Evolutionary conservation across 2,888 invertebrate species (phyloP).

Genomic region (Microplitis deprimator): DNA sequence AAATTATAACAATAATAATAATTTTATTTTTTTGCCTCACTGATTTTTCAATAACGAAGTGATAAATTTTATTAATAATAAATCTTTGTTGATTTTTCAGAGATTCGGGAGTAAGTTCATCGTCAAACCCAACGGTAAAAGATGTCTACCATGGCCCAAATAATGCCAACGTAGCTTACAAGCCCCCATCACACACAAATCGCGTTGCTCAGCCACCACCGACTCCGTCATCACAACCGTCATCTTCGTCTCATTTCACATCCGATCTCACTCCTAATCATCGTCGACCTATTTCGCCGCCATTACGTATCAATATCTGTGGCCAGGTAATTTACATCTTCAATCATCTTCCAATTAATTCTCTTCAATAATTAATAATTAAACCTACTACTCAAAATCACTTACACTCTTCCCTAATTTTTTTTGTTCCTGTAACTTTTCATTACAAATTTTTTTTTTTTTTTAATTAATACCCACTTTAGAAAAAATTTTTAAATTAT

Average conservation of each 20-base stretch:
- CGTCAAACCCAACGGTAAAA: background rate
- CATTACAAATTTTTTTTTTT: no score
- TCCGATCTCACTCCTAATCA: constrained; percentile 62
- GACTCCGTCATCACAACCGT: constrained; percentile 44
- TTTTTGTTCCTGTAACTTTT: no score
- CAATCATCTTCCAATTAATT: constrained; percentile 11
- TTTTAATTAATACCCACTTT: no score
- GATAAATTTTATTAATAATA: background rate
- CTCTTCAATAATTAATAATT: background rate
- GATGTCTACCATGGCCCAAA: background rate
- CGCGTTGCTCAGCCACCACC: constrained; percentile 4
- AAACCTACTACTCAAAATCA: no score
- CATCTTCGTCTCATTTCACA: constrained; percentile 58
- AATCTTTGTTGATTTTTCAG: background rate
- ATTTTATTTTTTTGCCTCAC: no score
- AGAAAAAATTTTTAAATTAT: no score
- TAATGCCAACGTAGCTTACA: background rate
- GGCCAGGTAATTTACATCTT: constrained; percentile 66
- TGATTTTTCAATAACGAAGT: no score
- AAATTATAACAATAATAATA: no score
- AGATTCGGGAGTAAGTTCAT: background rate
- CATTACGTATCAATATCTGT: constrained; percentile 75
- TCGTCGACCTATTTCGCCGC: constrained; percentile 72
- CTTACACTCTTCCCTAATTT: no score
- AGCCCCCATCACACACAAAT: background rate